Conservation (phyloP, 2,888 invertebrate species). For the Drosophila peninsularis region DNA sequence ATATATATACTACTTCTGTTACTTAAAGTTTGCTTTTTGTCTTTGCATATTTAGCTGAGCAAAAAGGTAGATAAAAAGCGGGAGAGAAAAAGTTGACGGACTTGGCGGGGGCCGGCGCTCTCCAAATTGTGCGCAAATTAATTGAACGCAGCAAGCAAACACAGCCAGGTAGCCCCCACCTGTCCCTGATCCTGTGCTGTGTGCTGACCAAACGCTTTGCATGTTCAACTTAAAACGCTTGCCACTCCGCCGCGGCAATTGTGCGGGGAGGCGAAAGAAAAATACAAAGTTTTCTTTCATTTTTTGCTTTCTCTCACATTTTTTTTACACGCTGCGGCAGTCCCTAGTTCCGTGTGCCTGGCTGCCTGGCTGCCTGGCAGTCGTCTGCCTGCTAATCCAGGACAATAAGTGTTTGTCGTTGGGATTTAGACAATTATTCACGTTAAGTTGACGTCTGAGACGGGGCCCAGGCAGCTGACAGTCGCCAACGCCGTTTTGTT, state of each 20-base stretch:
- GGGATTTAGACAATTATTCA: slow-evolving; percentile 80
- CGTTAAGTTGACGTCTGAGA: slow-evolving; percentile 81
- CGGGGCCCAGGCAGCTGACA: slow-evolving; percentile 57
- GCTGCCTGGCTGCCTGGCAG: slow-evolving; percentile 30
- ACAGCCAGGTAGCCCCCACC: slow-evolving; percentile 27
- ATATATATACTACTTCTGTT: slow-evolving; percentile 64
- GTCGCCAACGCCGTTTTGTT: slow-evolving; percentile 66
- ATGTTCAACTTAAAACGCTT: slow-evolving; percentile 78
- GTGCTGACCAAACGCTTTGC: slow-evolving; percentile 69
- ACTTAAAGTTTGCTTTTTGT: slow-evolving; percentile 80
- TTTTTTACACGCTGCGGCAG: slow-evolving; percentile 60
- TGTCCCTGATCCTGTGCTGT: slow-evolving; percentile 17
- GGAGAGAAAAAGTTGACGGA: slow-evolving; percentile 57
- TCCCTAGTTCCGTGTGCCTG: slow-evolving; percentile 57
- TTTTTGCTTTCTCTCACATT: slow-evolving; percentile 18
- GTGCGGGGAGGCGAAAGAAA: slow-evolving; percentile 32
- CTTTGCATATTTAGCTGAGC: slow-evolving; percentile 60
- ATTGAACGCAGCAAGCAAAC: slow-evolving; percentile 78
- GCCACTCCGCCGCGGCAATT: slow-evolving; percentile 33
- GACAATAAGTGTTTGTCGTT: slow-evolving; percentile 80
- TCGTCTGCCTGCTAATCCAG: slow-evolving; percentile 73
- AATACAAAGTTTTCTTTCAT: slow-evolving; percentile 36
- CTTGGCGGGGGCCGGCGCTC: slow-evolving; percentile 51
- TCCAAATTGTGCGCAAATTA: slow-evolving; percentile 80
- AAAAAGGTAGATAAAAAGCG: slow-evolving; percentile 26